phyloP scores from a whole-genome alignment of 2,888 invertebrate species.

The Trimorus sp. region DNA sequence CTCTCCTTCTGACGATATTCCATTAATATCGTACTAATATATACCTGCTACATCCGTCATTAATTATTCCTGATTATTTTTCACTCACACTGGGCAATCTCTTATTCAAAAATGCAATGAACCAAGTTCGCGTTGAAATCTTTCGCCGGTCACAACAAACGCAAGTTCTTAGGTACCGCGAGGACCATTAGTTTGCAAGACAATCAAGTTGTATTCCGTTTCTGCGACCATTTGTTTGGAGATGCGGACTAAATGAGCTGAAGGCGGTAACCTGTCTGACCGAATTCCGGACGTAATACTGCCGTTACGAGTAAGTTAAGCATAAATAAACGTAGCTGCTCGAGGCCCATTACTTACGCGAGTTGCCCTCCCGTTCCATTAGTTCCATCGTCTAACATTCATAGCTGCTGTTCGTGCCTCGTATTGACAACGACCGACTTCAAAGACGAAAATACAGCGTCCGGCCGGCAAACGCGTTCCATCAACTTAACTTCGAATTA shows the following conservation, averaged over 20 bases:
- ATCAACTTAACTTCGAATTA: no score
- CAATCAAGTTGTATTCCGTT: slow-evolving; percentile 42
- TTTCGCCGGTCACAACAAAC: background rate
- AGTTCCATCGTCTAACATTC: slow-evolving; percentile 54
- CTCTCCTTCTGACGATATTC: no score
- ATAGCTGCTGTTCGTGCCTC: slow-evolving; percentile 35
- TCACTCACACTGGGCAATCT: no score
- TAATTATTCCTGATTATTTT: no score
- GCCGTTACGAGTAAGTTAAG: slow-evolving; percentile 45
- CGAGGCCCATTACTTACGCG: slow-evolving; percentile 48
- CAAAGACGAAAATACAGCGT: slow-evolving; percentile 13
- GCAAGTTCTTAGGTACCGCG: slow-evolving; percentile 10
- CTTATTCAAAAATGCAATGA: no score
- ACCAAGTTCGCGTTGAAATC: background rate
- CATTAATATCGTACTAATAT: no score
- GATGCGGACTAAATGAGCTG: slow-evolving; percentile 37
- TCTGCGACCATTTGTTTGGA: slow-evolving; percentile 36
- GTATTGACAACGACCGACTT: slow-evolving; percentile 29
- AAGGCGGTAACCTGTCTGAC: slow-evolving; percentile 57
- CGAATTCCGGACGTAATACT: slow-evolving; percentile 56
- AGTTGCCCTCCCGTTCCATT: slow-evolving; percentile 45
- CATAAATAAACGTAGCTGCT: slow-evolving; percentile 57
- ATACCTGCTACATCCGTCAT: no score
- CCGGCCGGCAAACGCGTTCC: background rate
- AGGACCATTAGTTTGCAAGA: slow-evolving; percentile 27